A percentile compares a stretch with the other conserved stretches of the same genome.
These are phyloP conservation scores for Falco punctatus DNA, from an alignment of 2,113 vertebrate species.

Conservation along the genomic window DNA sequence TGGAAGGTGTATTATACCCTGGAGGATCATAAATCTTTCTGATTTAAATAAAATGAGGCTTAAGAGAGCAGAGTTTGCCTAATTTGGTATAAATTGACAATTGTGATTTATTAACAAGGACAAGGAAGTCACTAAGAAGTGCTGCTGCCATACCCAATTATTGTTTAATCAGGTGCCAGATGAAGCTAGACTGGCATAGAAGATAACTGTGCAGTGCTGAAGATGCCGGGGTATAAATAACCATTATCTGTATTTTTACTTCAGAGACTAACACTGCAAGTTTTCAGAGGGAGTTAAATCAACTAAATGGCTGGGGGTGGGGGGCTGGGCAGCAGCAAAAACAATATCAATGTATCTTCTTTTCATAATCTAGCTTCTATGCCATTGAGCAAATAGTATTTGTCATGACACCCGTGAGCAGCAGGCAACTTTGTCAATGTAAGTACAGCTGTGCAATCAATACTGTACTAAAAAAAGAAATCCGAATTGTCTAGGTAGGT, in stretches of 20 bases:
- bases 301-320: neutral
- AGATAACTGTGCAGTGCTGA: neutral
- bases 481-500: neutral
- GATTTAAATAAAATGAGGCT: constrained; percentile 69
- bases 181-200: constrained; percentile 13
- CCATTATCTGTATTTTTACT: neutral
- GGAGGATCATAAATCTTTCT: constrained; percentile 56
- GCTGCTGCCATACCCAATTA: constrained; percentile 37
- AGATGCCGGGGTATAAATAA: neutral
- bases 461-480: neutral
- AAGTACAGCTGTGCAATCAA: neutral
- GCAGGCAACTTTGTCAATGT: neutral
- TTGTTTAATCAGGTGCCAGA: constrained; percentile 27
- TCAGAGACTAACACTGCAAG: neutral
- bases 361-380: neutral
- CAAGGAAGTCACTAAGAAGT: constrained; percentile 62
- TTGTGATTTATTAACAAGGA: constrained; percentile 71
- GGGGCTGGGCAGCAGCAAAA: neutral
- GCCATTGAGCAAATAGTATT: neutral
- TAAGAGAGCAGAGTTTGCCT: constrained; percentile 51
- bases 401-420: neutral
- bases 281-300: neutral
- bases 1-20: constrained; percentile 29
- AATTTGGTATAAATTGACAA: constrained; percentile 57
- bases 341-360: neutral